Base-by-base conservation (phyloP, 2,797 vertebrate species). In the Tokudaia muenninki region DNA sequence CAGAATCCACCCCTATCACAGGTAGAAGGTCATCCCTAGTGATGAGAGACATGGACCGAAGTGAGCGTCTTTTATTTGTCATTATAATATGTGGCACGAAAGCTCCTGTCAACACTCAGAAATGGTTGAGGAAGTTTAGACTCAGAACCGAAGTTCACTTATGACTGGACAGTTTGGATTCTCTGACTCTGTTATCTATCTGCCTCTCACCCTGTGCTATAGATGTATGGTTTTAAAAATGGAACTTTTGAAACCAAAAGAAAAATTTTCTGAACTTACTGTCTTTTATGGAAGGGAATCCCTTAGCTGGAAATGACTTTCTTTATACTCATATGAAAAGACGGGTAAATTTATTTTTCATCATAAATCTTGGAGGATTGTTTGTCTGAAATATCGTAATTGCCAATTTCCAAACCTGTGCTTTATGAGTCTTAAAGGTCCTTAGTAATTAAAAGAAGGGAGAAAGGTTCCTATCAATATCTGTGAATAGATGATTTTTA, bases 241-340 rank as follows among this genome's bases (percentile, higher is more conserved):
- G 31, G 94, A 96, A 94, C 34, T 81, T 86, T 44, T 12, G 92
- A 96, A 90, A 83, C n/a, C 74, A 57, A 44, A 14, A 83, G 81
- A 81, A 96, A 94, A 94, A 65, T 10, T 89, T 95, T 83, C n/a
- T 80, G 22, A 95, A 91, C 14, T 90, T 78, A 57, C 92, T 83
- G 57, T 94, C 19, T 74, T 88, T 86, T 57, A n/a, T 41, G 34
- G 34, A 92, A 72, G 31, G 12, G 93, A 90, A 92, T 16, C 65
- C 41, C 29, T 61, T 89, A 86, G 90, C 31, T 55, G 79, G 77
- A 95, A 87, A 63, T 31, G 87, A 55, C 86, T 93, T 95, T 91
- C 90, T 95, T 82, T 88, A 29, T 12, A 55, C 84, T 86, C 21
- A 89, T 95, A 93, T 87, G 41, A 95, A 97, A 96, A 95, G 41